Evolutionary conservation across 2,797 vertebrate genomes (phyloP).

Genomic region (Anguilla marmorata): DNA sequence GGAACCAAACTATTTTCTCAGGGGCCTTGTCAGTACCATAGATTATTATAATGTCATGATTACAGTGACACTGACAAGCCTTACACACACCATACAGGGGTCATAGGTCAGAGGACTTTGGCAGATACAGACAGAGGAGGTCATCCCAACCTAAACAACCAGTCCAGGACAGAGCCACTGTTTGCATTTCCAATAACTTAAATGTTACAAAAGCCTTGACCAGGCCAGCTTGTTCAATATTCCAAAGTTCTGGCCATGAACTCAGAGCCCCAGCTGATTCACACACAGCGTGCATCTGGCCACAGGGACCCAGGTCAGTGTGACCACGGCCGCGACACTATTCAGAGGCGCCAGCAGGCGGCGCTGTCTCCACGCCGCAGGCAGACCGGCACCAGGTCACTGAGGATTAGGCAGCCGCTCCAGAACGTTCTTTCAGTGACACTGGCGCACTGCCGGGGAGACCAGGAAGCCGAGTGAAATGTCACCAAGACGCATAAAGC

Average conservation of each 20-base stretch:
- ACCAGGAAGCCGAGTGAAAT: background rate
- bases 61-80: background rate
- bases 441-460: background rate
- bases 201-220: background rate
- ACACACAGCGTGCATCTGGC: background rate
- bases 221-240: background rate
- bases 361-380: conserved; percentile 35
- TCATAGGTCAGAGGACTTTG: background rate
- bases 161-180: background rate
- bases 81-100: no score
- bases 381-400: background rate
- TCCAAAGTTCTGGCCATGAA: background rate
- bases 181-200: background rate
- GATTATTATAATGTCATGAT: background rate
- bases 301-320: background rate
- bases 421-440: conserved; percentile 44
- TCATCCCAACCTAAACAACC: background rate
- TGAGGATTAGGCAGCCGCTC: background rate
- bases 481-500: background rate
- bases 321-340: background rate
- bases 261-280: background rate
- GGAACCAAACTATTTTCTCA: no score
- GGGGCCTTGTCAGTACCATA: no score
- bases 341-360: conserved; percentile 44
- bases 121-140: background rate